These are phyloP conservation scores for Halictus rubicundus DNA, from an alignment of 1,140 invertebrate genomes.

Conservation along the genomic window DNA sequence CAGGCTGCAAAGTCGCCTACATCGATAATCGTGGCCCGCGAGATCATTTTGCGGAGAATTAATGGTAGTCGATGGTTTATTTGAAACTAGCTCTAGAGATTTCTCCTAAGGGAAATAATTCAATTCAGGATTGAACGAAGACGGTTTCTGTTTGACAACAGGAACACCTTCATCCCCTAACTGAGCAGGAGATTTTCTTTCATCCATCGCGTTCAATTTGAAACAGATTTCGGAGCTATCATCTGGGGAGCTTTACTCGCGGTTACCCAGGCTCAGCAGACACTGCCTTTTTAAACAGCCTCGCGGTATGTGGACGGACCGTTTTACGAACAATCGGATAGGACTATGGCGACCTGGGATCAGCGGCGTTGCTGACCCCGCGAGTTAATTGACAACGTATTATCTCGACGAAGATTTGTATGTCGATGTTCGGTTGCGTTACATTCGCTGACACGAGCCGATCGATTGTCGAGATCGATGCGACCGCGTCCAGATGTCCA, in stretches of 20 bases:
- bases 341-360: background rate
- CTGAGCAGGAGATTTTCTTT: no score
- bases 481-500: background rate
- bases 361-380: background rate
- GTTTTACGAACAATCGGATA: background rate
- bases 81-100: no score
- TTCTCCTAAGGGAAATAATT: no score
- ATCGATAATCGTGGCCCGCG: no score
- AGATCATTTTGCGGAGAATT: no score
- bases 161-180: background rate
- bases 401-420: background rate
- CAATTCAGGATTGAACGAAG: no score
- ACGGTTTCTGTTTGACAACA: no score
- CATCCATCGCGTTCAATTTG: no score
- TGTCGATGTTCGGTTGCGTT: background rate
- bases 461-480: background rate
- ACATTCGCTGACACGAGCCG: no score
- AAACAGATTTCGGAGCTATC: background rate
- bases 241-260: background rate
- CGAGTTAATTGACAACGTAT: background rate
- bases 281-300: conserved; percentile 56
- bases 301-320: background rate
- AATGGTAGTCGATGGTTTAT: no score
- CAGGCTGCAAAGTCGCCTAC: no score
- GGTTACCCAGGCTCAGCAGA: conserved; percentile 4